Percentiles rank a stretch among this genome's conserved stretches.
phyloP scores from a whole-genome alignment of 2,888 invertebrate species.

The Seira ritae region DNA sequence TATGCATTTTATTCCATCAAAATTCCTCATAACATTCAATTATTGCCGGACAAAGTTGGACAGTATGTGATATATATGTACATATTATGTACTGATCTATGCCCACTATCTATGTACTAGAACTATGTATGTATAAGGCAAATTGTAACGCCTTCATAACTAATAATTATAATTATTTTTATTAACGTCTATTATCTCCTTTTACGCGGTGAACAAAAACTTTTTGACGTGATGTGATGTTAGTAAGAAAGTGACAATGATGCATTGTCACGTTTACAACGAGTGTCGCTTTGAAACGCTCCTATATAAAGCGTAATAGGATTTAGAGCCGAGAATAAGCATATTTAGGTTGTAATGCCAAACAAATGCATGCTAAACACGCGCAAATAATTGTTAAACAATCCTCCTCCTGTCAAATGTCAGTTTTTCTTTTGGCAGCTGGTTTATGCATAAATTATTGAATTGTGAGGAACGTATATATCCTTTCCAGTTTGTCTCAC shows the following conservation, averaged over 20 bases:
- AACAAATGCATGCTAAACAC: neutral
- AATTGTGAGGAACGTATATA: too few relatives aligned
- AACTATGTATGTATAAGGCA: too few relatives aligned
- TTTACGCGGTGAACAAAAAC: neutral
- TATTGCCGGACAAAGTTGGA: neutral
- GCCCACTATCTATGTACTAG: neutral
- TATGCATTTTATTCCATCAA: neutral
- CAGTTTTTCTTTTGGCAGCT: neutral
- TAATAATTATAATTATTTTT: neutral
- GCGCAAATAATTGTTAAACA: neutral
- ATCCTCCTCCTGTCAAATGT: neutral
- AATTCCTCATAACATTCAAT: neutral
- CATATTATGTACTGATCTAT: too few relatives aligned
- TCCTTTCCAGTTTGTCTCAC: too few relatives aligned
- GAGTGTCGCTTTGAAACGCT: neutral
- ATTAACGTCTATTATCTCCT: conserved; percentile 7
- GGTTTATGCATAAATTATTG: neutral
- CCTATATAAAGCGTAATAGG: neutral
- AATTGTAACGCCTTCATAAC: neutral
- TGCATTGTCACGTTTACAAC: conserved; percentile 29
- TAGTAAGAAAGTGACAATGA: conserved; percentile 16
- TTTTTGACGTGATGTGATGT: neutral
- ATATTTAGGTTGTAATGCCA: too few relatives aligned
- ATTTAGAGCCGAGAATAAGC: neutral
- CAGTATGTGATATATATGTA: too few relatives aligned